Percentiles rank a stretch among this genome's conserved stretches.
Evolutionary conservation across 2,888 invertebrate genomes (phyloP).

Genomic region (Linyphia triangularis): DNA sequence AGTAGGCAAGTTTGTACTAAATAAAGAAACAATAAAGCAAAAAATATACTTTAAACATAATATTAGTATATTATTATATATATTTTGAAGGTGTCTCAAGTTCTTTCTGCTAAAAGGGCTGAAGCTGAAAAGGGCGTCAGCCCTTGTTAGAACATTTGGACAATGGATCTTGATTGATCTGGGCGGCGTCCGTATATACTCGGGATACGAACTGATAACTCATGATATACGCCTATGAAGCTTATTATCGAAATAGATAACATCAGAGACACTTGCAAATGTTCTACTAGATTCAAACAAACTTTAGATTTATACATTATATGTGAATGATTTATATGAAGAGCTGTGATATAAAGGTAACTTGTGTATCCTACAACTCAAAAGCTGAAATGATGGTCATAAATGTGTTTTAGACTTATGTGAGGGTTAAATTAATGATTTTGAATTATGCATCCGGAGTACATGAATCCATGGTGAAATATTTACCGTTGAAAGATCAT

Average conservation of each 20-base stretch:
- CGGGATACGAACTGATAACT: constrained; percentile 24
- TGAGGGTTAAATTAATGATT: no score
- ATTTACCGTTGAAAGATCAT: no score
- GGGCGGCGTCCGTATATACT: constrained; percentile 35
- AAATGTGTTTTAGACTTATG: no score
- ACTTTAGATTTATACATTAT: neutral
- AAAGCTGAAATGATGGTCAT: no score
- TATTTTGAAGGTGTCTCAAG: constrained; percentile 36
- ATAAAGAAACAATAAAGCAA: neutral
- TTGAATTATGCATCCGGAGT: no score
- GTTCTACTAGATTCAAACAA: neutral
- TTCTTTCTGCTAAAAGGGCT: neutral
- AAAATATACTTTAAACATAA: neutral
- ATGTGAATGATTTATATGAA: neutral
- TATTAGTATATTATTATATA: constrained; percentile 37
- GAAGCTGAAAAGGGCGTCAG: constrained; percentile 39
- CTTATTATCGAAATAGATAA: neutral
- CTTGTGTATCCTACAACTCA: no score
- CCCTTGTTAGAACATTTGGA: constrained; percentile 14
- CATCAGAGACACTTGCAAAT: neutral
- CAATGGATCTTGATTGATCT: constrained; percentile 60
- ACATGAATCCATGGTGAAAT: no score
- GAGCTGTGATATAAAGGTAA: neutral
- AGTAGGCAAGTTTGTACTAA: neutral
- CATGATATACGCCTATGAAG: constrained; percentile 20